Evolutionary conservation across 1,140 invertebrate genomes (phyloP), one percentile per base, ranked within the genome.

Genomic region (Apis dorsata): DNA sequence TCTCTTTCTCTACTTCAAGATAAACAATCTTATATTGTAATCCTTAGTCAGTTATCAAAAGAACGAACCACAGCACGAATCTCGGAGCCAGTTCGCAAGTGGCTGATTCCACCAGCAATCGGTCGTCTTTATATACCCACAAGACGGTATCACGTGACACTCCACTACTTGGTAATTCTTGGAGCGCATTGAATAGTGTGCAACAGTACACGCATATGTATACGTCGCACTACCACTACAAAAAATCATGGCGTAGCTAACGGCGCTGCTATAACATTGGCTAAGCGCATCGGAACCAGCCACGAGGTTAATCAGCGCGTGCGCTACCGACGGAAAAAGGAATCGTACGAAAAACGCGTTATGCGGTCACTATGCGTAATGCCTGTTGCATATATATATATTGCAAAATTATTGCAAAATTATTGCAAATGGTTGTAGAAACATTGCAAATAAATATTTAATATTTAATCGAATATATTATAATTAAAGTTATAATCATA

Each of bases 81-180:
- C 81, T 90, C 86, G 86, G 88, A 92, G 91, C 91, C 91, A 90
- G 88, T 89, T 84, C 80, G 84, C 86, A 90, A 91, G 85, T 91
- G 91, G 91, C 90, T 91, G 91, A 90, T 86, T 90, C 53, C 49
- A 85, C 80, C 53, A 65, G 79, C 81, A 79, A 71, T 68, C 74
- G 77, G 68, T 65, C 73, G 83, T 83, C 85, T 79, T 91, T 92
- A 90, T 92, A 92, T 92, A 92, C 89, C 90, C 86, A 69, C 79
- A 75, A 84, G 83, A 28, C 60, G 51, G 68, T 11, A 69, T 91
- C 91, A 92, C 91, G 91, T 92, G 91, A 86, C 49, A 55, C 62
- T 59, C 69, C 75, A 84, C 83, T 71, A 75, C 72, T 68, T 49
- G 15, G 19, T 53, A 72, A 66, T 44, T 62, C 75, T 57, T 74